Conservation (phyloP, 2,113 vertebrate species). For the Coturnix japonica region DNA sequence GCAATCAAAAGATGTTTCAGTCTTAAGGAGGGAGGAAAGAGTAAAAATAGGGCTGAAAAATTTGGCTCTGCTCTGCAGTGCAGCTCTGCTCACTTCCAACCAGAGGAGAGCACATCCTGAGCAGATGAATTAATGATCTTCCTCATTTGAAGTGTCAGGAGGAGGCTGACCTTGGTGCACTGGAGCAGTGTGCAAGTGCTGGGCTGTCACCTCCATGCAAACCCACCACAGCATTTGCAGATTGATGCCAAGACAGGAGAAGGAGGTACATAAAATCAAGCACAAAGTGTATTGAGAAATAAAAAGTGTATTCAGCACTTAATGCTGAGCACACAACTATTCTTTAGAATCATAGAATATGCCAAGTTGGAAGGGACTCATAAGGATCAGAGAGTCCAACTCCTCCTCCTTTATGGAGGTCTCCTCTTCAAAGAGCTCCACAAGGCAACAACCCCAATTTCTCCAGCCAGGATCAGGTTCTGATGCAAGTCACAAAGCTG, state of each 20-base stretch:
- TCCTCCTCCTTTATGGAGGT: background rate
- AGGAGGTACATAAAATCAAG: background rate
- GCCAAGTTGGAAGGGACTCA: too few species aligned
- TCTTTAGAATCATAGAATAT: background rate
- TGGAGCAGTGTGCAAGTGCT: fast-evolving
- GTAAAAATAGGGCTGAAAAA: slow-evolving; percentile 49
- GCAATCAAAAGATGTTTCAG: slow-evolving; percentile 41
- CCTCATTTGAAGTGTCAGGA: background rate
- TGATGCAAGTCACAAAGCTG: background rate
- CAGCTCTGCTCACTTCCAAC: background rate
- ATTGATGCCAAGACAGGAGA: background rate
- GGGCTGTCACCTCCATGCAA: background rate
- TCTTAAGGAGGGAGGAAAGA: slow-evolving; percentile 35
- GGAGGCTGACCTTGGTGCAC: slow-evolving; percentile 6
- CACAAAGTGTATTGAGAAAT: background rate
- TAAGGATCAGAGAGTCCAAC: too few species aligned
- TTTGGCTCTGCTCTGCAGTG: background rate
- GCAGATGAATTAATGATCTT: slow-evolving; percentile 46
- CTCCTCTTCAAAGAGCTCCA: background rate
- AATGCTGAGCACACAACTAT: background rate
- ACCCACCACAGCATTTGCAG: background rate
- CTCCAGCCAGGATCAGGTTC: background rate
- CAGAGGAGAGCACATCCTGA: slow-evolving; percentile 45
- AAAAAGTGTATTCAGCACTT: background rate
- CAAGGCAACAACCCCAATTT: background rate